Conservation (phyloP, 2,888 invertebrate species). For the Malthinus seriepunctatus region DNA sequence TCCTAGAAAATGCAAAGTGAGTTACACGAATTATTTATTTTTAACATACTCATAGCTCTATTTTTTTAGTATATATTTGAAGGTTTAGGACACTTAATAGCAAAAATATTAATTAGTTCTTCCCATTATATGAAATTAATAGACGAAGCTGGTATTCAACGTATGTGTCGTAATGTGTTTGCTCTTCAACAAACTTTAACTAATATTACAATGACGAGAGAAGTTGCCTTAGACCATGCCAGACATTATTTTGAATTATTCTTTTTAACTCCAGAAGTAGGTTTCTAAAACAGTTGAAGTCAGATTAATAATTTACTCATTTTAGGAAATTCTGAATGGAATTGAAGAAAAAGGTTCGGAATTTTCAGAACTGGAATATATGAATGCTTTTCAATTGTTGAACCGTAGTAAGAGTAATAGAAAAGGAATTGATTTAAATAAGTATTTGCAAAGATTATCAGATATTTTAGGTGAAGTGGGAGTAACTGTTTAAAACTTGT, state of each 20-base stretch:
- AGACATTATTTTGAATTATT: constrained; percentile 87
- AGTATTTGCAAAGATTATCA: constrained; percentile 77
- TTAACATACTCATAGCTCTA: constrained; percentile 14
- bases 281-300: background rate
- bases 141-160: constrained; percentile 80
- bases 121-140: constrained; percentile 79
- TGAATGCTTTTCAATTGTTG: constrained; percentile 80
- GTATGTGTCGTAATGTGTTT: constrained; percentile 84
- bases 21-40: background rate
- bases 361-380: constrained; percentile 86
- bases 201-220: constrained; percentile 79
- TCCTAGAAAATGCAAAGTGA: constrained; percentile 75
- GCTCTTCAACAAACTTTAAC: constrained; percentile 84
- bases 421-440: constrained; percentile 62
- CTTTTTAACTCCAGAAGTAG: constrained; percentile 78
- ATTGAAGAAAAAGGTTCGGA: constrained; percentile 87
- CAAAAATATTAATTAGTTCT: constrained; percentile 79
- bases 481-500: constrained; percentile 66
- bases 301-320: constrained; percentile 29
- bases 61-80: constrained; percentile 83
- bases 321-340: constrained; percentile 79
- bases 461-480: constrained; percentile 85
- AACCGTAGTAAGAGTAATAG: constrained; percentile 62
- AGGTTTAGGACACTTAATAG: constrained; percentile 79
- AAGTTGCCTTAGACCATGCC: constrained; percentile 86